Evolutionary conservation across 37 sponge, comb jelly and placozoan species (phyloP).

Genomic region (Halisarca cf. caerulea): DNA sequence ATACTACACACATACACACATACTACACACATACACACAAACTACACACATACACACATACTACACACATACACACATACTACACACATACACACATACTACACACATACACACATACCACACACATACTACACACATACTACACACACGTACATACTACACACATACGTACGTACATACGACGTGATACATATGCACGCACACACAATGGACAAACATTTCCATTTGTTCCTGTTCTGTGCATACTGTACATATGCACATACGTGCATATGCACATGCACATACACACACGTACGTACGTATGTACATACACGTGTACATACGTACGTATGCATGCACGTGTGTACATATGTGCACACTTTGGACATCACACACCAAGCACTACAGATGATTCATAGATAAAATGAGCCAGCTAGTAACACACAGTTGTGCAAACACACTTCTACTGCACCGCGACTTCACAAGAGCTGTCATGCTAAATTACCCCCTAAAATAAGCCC

Average conservation of each 20-base stretch:
- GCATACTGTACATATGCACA: conserved; percentile 16
- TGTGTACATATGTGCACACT: neutral
- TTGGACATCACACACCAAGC: too few relatives aligned
- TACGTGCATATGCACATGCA: neutral
- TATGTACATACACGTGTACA: conserved; percentile 4
- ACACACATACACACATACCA: too few relatives aligned
- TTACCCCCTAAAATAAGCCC: too few relatives aligned
- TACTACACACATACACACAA: neutral
- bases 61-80: neutral
- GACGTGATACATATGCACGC: neutral
- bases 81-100: neutral
- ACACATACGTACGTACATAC: neutral
- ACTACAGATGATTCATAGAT: too few relatives aligned
- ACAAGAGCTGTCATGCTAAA: too few relatives aligned
- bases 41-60: neutral
- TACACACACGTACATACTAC: neutral
- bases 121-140: too few relatives aligned
- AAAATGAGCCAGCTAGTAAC: too few relatives aligned
- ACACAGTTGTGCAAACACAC: too few relatives aligned
- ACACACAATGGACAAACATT: neutral
- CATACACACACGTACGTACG: neutral
- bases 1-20: neutral
- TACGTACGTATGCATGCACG: neutral
- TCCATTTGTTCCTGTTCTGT: neutral
- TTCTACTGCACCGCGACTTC: too few relatives aligned